Conservation (phyloP, 2,113 vertebrate genomes). For the Xerus inauris region DNA sequence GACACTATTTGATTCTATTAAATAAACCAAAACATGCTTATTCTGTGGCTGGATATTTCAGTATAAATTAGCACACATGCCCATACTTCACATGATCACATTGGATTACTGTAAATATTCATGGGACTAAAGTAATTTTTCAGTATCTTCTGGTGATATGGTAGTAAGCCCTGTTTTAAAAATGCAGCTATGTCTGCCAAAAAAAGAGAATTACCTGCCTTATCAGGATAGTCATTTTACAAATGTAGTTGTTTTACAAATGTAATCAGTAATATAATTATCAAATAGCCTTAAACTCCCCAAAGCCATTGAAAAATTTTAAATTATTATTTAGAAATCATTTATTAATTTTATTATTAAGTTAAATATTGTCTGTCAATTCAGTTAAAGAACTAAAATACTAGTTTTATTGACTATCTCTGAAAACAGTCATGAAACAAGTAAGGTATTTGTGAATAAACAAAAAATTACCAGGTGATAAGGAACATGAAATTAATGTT, state of each 20-base stretch:
- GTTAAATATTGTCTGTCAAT: neutral
- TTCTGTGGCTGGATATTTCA: slow-evolving; percentile 32
- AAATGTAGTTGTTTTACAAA: slow-evolving; percentile 22
- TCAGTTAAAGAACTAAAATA: slow-evolving; percentile 26
- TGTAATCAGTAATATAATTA: neutral
- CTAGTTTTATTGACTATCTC: slow-evolving; percentile 36
- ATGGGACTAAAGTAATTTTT: neutral
- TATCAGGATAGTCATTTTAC: slow-evolving; percentile 38
- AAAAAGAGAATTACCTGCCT: neutral
- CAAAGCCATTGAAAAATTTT: neutral
- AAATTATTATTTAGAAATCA: slow-evolving; percentile 17
- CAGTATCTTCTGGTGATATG: neutral
- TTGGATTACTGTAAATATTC: neutral
- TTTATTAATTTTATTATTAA: neutral
- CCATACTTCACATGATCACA: neutral
- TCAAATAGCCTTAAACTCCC: neutral
- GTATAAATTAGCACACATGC: slow-evolving; percentile 20
- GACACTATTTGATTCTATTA: slow-evolving; percentile 19
- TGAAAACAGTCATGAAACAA: slow-evolving; percentile 35
- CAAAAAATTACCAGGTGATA: slow-evolving; percentile 53
- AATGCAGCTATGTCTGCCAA: neutral
- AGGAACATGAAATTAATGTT: slow-evolving; percentile 82
- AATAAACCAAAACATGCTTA: slow-evolving; percentile 10
- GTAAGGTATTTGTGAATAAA: slow-evolving; percentile 43
- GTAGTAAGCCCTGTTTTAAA: neutral